Conservation (phyloP, 1,140 invertebrate species). For the Melipona quadrifasciata region DNA sequence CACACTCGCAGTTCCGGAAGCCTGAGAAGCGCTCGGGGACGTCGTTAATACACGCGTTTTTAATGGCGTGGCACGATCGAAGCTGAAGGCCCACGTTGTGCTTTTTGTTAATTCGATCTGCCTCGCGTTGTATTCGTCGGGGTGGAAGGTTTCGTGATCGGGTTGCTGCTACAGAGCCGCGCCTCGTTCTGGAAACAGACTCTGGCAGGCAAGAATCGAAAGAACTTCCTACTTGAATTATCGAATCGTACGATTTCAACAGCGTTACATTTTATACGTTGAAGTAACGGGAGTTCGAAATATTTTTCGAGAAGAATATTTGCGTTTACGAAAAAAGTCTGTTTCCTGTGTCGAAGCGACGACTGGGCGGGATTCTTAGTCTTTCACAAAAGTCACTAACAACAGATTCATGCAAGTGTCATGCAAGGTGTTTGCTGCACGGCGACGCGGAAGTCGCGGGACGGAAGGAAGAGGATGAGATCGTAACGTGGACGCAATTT, state of each 20-base stretch:
- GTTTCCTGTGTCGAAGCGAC: constrained; percentile 25
- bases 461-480: constrained; percentile 3
- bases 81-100: constrained; percentile 81
- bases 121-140: constrained; percentile 69
- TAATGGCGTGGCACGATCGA: constrained; percentile 48
- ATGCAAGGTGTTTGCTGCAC: constrained; percentile 60
- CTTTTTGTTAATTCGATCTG: constrained; percentile 69
- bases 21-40: neutral
- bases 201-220: neutral
- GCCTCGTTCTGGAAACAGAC: constrained; percentile 38
- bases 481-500: neutral
- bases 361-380: constrained; percentile 37
- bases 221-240: neutral
- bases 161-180: constrained; percentile 63
- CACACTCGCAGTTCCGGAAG: neutral
- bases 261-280: neutral
- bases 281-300: neutral
- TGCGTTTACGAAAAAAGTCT: neutral
- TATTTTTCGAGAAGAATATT: neutral
- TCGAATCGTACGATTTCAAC: neutral
- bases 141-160: constrained; percentile 74
- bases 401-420: constrained; percentile 62
- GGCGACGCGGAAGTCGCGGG: constrained; percentile 41
- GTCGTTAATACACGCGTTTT: no score
- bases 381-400: constrained; percentile 51